A percentile compares a stretch with the other conserved stretches of the same genome.
Conservation (phyloP, 2,113 vertebrate genomes). For the Lipophrys pholis region DNA sequence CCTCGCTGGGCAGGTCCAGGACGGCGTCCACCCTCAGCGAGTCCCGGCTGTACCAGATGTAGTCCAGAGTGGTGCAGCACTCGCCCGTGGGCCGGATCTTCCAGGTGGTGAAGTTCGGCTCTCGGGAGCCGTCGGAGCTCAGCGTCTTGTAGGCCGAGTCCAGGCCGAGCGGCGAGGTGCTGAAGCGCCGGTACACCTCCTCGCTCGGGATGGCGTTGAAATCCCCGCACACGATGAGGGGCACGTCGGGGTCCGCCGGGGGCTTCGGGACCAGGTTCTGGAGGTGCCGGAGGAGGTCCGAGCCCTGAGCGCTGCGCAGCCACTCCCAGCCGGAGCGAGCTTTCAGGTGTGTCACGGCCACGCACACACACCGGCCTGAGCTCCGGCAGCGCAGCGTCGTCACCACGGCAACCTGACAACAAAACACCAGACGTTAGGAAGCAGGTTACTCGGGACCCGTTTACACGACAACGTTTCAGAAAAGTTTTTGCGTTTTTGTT, state of each 20-base stretch:
- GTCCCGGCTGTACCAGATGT: conserved; percentile 93
- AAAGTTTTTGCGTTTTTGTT: too few relatives aligned
- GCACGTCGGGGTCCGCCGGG: conserved; percentile 41
- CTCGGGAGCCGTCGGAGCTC: conserved; percentile 87
- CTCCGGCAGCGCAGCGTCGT: conserved; percentile 87
- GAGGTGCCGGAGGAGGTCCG: conserved; percentile 91
- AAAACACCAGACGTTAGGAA: not conserved
- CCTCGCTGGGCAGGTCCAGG: conserved; percentile 90
- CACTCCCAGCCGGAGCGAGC: conserved; percentile 94
- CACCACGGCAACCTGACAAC: conserved; percentile 86
- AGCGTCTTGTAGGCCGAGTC: conserved; percentile 95
- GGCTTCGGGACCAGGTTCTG: conserved; percentile 70
- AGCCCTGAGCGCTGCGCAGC: conserved; percentile 92
- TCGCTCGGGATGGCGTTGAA: conserved; percentile 93
- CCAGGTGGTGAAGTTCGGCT: conserved; percentile 95
- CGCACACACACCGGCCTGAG: conserved; percentile 82
- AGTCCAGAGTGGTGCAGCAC: conserved; percentile 93
- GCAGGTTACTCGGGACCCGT: too few relatives aligned
- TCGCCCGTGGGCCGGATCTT: conserved; percentile 95
- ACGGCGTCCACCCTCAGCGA: conserved; percentile 86
- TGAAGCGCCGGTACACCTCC: conserved; percentile 92
- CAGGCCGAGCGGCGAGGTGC: conserved; percentile 89
- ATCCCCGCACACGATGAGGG: conserved; percentile 93
- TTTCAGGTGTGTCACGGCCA: conserved; percentile 94
- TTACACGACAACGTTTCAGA: too few relatives aligned